Conservation (phyloP, 2,797 vertebrate species). For the Smutsia temminckii region DNA sequence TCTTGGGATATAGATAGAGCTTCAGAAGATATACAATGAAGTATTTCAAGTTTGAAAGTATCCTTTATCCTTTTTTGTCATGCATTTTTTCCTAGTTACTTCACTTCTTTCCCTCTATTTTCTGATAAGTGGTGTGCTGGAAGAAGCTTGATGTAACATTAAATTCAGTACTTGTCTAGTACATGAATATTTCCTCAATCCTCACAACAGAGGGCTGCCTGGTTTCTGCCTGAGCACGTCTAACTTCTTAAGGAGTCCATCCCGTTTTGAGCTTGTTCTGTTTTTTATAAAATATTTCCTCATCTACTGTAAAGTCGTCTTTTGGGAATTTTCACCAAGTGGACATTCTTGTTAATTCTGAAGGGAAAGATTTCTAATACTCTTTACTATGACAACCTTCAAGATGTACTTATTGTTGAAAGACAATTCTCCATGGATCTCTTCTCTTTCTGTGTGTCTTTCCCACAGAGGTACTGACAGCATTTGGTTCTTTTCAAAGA, state of each 20-base stretch:
- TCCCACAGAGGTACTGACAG: background rate
- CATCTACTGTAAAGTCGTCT: background rate
- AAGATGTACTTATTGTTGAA: background rate
- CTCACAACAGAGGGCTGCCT: background rate
- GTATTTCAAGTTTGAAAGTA: constrained; percentile 18
- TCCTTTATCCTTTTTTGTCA: background rate
- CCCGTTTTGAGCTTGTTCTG: background rate
- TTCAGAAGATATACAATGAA: background rate
- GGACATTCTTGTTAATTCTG: background rate
- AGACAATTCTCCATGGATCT: background rate
- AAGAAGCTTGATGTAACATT: background rate
- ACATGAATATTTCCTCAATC: constrained; percentile 7
- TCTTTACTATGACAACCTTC: background rate
- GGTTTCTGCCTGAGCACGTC: background rate
- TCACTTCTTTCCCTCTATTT: background rate
- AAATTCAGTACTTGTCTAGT: background rate
- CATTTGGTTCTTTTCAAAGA: constrained; percentile 16
- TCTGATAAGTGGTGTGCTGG: background rate
- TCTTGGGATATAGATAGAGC: background rate
- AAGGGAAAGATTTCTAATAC: background rate
- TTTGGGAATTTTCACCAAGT: background rate
- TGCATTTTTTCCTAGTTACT: constrained; percentile 27
- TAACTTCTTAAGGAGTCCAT: background rate
- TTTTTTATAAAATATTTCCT: background rate
- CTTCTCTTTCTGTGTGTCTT: background rate